Percentiles rank a stretch among this genome's conserved stretches.
These are phyloP conservation scores for Notechis scutatus DNA, from an alignment of 2,113 vertebrate genomes.

Conservation along the genomic window DNA sequence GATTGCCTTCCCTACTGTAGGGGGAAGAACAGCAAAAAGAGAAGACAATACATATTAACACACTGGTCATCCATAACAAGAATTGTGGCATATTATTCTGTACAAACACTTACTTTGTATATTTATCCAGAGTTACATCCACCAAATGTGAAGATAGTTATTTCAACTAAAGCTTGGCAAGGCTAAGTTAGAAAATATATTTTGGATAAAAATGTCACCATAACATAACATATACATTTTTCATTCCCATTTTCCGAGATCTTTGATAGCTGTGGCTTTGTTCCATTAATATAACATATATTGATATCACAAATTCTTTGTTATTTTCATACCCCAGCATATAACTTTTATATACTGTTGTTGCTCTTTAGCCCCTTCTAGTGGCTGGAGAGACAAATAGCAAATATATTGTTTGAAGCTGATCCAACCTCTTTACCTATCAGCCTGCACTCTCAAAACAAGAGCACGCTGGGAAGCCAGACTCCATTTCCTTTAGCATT, in stretches of 20 bases:
- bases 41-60: background rate
- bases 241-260: background rate
- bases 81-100: background rate
- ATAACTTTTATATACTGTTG: too few relatives aligned
- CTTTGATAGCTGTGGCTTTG: background rate
- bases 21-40: background rate
- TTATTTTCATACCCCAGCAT: too few relatives aligned
- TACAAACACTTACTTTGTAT: background rate
- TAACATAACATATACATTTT: background rate
- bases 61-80: background rate
- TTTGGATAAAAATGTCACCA: background rate
- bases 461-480: too few relatives aligned
- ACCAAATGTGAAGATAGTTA: background rate
- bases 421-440: too few relatives aligned
- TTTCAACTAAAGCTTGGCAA: background rate
- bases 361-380: too few relatives aligned
- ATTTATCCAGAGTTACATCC: background rate
- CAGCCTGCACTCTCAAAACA: too few relatives aligned
- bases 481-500: too few relatives aligned
- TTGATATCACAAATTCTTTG: background rate
- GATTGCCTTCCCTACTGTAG: background rate
- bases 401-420: too few relatives aligned
- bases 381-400: too few relatives aligned
- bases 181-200: background rate
- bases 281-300: background rate